A percentile compares a stretch with the other conserved stretches of the same genome.
phyloP scores from a whole-genome alignment of 2,113 vertebrate species.

The Sinosuthora webbiana region DNA sequence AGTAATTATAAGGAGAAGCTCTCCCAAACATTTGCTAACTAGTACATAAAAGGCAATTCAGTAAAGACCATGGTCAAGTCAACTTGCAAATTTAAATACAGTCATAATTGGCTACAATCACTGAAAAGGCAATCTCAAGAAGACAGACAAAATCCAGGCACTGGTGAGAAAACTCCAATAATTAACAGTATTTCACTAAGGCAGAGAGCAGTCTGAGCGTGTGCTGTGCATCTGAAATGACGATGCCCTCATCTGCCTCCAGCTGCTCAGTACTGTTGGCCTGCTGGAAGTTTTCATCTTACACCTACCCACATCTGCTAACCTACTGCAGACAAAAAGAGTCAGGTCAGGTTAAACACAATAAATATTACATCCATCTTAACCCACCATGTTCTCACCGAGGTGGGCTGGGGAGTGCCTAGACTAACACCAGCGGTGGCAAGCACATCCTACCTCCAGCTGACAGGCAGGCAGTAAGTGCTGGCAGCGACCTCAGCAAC shows the following conservation, averaged over 20 bases:
- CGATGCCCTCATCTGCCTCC: neutral
- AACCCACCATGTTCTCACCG: neutral
- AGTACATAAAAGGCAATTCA: neutral
- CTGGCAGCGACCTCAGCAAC: fast-evolving
- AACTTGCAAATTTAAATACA: constrained; percentile 13
- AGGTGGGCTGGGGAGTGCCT: neutral
- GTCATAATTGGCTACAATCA: neutral
- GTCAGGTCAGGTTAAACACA: neutral
- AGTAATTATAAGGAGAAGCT: constrained; percentile 15
- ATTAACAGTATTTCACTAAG: neutral
- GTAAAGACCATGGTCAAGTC: neutral
- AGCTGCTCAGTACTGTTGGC: neutral
- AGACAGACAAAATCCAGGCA: neutral
- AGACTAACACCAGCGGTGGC: neutral
- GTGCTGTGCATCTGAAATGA: neutral
- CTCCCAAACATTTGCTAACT: constrained; percentile 18
- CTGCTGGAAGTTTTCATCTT: constrained; percentile 24
- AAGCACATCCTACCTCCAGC: neutral
- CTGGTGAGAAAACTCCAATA: neutral
- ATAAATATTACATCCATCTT: neutral
- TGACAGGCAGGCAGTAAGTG: neutral
- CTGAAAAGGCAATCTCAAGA: neutral
- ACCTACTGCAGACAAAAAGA: neutral
- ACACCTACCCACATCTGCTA: neutral
- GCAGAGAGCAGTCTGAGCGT: neutral